Evolutionary conservation across 1,140 invertebrate species (phyloP), one percentile per base, ranked within the genome.

Genomic region (Colletes gigas): DNA sequence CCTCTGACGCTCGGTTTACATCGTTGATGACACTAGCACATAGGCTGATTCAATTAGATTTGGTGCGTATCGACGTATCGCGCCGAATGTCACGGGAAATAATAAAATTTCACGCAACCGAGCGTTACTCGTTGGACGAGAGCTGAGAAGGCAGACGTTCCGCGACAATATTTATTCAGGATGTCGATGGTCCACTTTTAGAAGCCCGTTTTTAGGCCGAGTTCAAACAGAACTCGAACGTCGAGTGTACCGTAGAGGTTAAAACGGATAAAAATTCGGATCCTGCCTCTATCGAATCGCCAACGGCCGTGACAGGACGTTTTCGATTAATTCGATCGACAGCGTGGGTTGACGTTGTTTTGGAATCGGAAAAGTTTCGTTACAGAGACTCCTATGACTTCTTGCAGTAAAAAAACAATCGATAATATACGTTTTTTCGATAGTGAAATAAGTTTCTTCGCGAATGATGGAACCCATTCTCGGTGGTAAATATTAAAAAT

Each of bases 301-400:
- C 4, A 47, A 66, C 63, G 44, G 39, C 17, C 41, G 1, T 0
- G 63, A 19, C 41, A 19, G 7, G n/a, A n/a, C 4, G 52, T 50
- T 67, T 47, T 21, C 44, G 9, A n/a, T 67, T 67, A 67, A 67
- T 67, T 50, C 17, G n/a, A 21, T 52, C 19, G 41, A 50, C 65
- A 30, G 30, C 1, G 30, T 30, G 30, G 30, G 30, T 30, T 30
- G 30, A 30, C 30, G 30, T 30, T 30, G 2, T 30, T 30, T 30
- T 30, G 30, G 30, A 30, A 30, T 30, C 0, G 30, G 2, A 30
- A 30, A 30, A 30, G 0, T 30, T 30, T 30, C 2, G 30, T 30
- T 30, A 30, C 1, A 30, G 30, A 30, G 30, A 30, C 30, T 30
- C 2, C 30, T 30, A 30, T 30, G 30, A 30, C 30, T 30, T 30